A percentile compares a stretch with the other conserved stretches of the same genome.
Conservation (phyloP, 1,140 invertebrate genomes). For the Pogonognathellus flavescens region DNA sequence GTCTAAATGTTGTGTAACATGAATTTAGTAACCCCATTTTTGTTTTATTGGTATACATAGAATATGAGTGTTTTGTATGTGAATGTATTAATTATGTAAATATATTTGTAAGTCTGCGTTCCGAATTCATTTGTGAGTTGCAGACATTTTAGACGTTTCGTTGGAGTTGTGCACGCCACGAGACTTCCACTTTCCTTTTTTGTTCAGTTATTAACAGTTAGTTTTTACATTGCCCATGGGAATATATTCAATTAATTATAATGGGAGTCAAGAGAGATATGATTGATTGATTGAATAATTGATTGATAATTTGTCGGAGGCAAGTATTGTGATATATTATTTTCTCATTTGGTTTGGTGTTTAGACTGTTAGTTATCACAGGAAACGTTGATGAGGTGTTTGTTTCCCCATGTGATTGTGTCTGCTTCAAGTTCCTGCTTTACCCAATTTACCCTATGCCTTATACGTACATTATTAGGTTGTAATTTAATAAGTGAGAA, state of each 20-base stretch:
- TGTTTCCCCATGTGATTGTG: slow-evolving; percentile 24
- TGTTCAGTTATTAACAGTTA: slow-evolving; percentile 7
- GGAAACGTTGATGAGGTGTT: slow-evolving; percentile 15
- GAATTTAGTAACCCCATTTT: too few species aligned
- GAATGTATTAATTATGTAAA: too few species aligned
- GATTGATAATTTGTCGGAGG: slow-evolving; percentile 28
- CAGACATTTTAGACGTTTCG: neutral
- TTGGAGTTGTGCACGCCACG: slow-evolving; percentile 3
- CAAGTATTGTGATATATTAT: slow-evolving; percentile 49
- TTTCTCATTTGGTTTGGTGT: slow-evolving; percentile 42
- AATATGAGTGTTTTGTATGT: too few species aligned
- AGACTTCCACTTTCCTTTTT: slow-evolving; percentile 30
- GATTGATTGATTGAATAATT: slow-evolving; percentile 20
- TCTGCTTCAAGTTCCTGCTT: slow-evolving; percentile 38
- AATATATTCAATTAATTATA: slow-evolving; percentile 19
- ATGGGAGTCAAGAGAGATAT: slow-evolving; percentile 27
- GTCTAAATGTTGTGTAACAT: too few species aligned
- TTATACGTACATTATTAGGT: slow-evolving; percentile 8
- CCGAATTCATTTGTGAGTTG: too few species aligned
- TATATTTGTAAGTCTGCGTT: too few species aligned
- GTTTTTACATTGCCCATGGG: slow-evolving; percentile 12
- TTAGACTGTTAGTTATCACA: slow-evolving; percentile 45
- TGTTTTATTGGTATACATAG: too few species aligned
- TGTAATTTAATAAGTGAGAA: slow-evolving; percentile 13
- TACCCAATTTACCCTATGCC: slow-evolving; percentile 26